Evolutionary conservation across 2,888 invertebrate genomes (phyloP).

Genomic region (Saturnia japonica): DNA sequence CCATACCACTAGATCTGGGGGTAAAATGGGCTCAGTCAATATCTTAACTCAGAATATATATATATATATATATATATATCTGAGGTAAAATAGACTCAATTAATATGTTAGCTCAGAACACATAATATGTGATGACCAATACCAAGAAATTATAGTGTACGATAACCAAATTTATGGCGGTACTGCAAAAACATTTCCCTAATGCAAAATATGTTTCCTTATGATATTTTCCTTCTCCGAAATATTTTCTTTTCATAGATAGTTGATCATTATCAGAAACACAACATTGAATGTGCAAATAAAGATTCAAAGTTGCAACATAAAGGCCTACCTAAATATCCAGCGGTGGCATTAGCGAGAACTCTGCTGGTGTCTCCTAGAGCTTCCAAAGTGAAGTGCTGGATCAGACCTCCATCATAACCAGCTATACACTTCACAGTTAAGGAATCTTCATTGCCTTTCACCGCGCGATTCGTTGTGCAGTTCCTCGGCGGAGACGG

Average conservation of each 20-base stretch:
- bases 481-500: slow-evolving; percentile 72
- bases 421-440: slow-evolving; percentile 64
- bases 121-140: too few relatives aligned
- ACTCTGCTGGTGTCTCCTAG: slow-evolving; percentile 55
- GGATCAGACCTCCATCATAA: slow-evolving; percentile 67
- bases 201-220: too few relatives aligned
- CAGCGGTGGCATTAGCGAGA: slow-evolving; percentile 58
- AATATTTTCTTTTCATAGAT: too few relatives aligned
- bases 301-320: too few relatives aligned
- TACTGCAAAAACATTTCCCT: too few relatives aligned
- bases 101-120: not conserved
- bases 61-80: too few relatives aligned
- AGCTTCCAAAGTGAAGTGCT: slow-evolving; percentile 68
- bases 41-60: not conserved
- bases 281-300: not conserved
- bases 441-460: slow-evolving; percentile 51
- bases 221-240: too few relatives aligned
- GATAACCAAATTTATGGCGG: too few relatives aligned
- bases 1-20: slow-evolving; percentile 64
- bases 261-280: too few relatives aligned
- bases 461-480: slow-evolving; percentile 52
- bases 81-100: not conserved
- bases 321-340: slow-evolving; percentile 51
- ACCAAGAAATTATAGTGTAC: too few relatives aligned
- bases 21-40: not conserved